Evolutionary conservation across 1,140 invertebrate genomes (phyloP).

Genomic region (Eulimnadia texana): DNA sequence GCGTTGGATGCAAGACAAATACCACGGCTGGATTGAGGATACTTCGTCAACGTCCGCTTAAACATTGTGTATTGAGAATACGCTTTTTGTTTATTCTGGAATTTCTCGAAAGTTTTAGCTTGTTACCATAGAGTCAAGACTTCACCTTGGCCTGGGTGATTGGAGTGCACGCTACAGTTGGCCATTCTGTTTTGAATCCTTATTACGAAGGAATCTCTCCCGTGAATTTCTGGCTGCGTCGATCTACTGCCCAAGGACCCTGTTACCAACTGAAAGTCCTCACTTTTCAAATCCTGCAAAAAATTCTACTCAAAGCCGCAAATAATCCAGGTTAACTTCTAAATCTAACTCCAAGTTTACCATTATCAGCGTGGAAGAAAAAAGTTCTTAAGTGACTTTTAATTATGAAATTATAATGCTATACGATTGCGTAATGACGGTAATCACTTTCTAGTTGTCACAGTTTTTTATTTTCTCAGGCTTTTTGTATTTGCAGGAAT

Average conservation of each 20-base stretch:
- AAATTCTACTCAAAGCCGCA: slow-evolving; percentile 6
- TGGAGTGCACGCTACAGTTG: not conserved
- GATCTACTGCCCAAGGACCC: slow-evolving; percentile 2
- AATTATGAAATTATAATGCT: too few species aligned
- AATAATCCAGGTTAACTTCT: not conserved
- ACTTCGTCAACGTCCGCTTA: not conserved
- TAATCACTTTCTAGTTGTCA: too few species aligned
- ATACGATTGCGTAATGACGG: too few species aligned
- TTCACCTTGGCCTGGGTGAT: not conserved
- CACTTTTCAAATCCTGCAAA: slow-evolving; percentile 2
- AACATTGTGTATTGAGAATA: not conserved
- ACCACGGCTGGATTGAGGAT: slow-evolving; percentile 1
- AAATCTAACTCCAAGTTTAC: not conserved
- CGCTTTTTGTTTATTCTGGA: not conserved
- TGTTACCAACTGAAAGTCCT: slow-evolving; percentile 8
- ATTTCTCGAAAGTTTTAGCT: too few species aligned
- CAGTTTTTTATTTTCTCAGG: too few species aligned
- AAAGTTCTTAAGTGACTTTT: too few species aligned
- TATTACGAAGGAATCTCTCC: not conserved
- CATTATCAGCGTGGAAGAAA: too few species aligned
- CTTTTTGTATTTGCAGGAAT: too few species aligned
- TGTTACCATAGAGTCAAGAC: slow-evolving; percentile 5
- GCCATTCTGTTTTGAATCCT: not conserved
- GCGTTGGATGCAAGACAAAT: slow-evolving; percentile 3
- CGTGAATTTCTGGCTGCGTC: slow-evolving; percentile 1